Evolutionary conservation across 2,888 invertebrate genomes (phyloP), one percentile per base, ranked within the genome.

Genomic region (Diarsia dahlii): DNA sequence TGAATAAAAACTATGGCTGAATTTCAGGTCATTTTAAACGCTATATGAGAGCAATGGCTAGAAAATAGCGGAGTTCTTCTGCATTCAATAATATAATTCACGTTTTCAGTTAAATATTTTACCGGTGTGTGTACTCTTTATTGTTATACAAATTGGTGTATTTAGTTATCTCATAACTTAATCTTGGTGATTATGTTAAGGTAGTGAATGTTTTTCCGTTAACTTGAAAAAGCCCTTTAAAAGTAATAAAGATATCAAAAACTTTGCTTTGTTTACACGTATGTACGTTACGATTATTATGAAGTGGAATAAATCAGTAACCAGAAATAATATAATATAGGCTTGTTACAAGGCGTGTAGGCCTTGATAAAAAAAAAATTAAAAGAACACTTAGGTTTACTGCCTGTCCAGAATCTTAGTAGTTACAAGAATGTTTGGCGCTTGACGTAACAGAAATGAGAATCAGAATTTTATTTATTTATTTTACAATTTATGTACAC

Each of bases 1-100:
- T 58, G 5, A 56, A 67, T 60, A 75, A 45, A 78, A 67, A 54
- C 39, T 70, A 54, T 75, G n/a, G 46, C 39, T 34, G 52, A 67
- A 58, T 72, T 74, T 69, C 58, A 81, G 77, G 60, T 66, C 8
- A 65, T 70, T 70, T 69, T 62, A 46, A 15, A 56, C 60, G 52
- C 48, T 39, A 70, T 63, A n/a, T 70, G n/a, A 58, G 52, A 23
- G 56, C 34, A 52, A 34, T 15, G 13, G 15, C 13, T 74, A 9
- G 65, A 65, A 71, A 65, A 64, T 68, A 23, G 20, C 52, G 28
- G 23, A 52, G 60, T 60, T 15, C 8, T 46, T 15, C 10, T 12
- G 3, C 1, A 46, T 48, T 56, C 6, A 28, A 58, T 50, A 28
- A 4, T 46, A 58, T 50, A 15, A 45, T 56, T 34, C 52, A 23